Percentiles rank a stretch among this genome's conserved stretches.
Conservation (phyloP, 2,797 vertebrate species). For the Varecia variegata region DNA sequence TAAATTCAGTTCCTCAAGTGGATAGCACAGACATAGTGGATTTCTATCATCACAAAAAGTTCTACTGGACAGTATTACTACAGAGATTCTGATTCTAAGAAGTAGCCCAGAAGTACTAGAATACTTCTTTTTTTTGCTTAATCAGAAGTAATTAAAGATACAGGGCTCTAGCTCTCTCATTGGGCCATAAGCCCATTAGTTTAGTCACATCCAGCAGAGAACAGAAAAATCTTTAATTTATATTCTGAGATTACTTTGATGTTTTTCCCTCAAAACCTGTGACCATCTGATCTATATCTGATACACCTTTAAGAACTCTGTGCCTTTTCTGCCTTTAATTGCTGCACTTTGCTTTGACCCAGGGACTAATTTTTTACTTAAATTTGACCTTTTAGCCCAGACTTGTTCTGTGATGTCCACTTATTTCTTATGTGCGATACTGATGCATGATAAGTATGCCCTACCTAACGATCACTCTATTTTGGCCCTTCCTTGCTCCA, state of each 20-base stretch:
- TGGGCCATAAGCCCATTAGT: background rate
- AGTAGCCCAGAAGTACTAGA: background rate
- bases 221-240: constrained; percentile 34
- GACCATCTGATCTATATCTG: background rate
- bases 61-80: background rate
- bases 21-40: background rate
- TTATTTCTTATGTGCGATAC: background rate
- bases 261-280: background rate
- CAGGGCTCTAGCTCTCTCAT: background rate
- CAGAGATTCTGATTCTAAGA: constrained; percentile 11
- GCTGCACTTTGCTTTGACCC: background rate
- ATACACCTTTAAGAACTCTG: background rate
- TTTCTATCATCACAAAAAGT: background rate
- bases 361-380: background rate
- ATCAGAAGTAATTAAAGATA: constrained; percentile 5
- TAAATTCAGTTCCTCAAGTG: background rate
- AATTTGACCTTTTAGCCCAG: background rate
- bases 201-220: background rate
- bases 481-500: background rate
- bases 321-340: background rate
- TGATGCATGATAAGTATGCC: background rate
- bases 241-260: background rate
- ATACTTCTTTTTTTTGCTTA: background rate
- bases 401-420: background rate
- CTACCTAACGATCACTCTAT: background rate